Evolutionary conservation across 2,113 vertebrate genomes (phyloP).

Genomic region (Paratilapia polleni): DNA sequence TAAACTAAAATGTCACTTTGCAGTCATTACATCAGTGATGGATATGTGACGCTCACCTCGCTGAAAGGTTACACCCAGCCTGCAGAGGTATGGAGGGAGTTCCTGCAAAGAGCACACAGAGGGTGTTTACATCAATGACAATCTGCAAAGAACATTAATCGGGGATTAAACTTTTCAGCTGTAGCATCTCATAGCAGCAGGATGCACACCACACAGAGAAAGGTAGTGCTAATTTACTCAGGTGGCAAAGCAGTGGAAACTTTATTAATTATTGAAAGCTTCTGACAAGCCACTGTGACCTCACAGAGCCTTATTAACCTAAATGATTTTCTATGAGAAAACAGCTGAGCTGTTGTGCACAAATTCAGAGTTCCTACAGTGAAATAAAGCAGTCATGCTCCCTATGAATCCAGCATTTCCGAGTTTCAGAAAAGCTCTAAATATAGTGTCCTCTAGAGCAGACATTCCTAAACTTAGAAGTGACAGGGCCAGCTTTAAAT

Average conservation of each 20-base stretch:
- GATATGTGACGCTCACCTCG: conserved; percentile 82
- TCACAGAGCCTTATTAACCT: too few species aligned
- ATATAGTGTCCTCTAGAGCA: background rate
- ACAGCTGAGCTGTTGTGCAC: too few species aligned
- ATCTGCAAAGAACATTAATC: too few species aligned
- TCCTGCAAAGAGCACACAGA: conserved; percentile 83
- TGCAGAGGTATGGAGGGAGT: conserved; percentile 91
- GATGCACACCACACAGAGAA: too few species aligned
- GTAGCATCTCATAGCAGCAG: too few species aligned
- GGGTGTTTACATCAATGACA: too few species aligned
- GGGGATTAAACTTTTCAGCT: too few species aligned
- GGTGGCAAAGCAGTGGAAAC: too few species aligned
- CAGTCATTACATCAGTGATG: background rate
- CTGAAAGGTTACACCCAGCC: conserved; percentile 92
- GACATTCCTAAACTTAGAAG: background rate
- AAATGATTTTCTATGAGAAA: too few species aligned
- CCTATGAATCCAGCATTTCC: background rate
- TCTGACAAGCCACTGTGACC: too few species aligned
- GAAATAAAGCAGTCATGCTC: background rate
- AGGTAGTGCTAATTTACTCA: too few species aligned
- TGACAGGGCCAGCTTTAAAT: background rate
- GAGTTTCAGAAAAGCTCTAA: background rate
- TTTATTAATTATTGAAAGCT: too few species aligned
- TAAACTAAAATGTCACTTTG: background rate
- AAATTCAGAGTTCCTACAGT: background rate